Conservation (phyloP, 37 sponge, comb jelly and placozoan genomes). For the Axinella damicornis region DNA sequence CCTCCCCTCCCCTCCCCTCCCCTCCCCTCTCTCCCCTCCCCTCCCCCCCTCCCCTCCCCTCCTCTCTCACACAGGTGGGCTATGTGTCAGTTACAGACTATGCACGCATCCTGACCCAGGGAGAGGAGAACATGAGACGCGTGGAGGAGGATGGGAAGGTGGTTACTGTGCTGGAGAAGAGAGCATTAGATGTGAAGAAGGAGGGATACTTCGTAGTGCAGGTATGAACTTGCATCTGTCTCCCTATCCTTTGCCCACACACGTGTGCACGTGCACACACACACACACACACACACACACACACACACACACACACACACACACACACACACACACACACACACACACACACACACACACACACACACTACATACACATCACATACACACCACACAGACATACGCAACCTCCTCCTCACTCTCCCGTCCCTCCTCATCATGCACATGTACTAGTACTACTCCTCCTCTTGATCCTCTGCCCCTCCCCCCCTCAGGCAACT, state of each 20-base stretch:
- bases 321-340: no score
- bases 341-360: no score
- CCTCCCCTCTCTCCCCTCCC: not conserved
- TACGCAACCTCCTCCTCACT: not conserved
- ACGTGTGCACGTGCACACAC: no score
- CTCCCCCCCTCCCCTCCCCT: not conserved
- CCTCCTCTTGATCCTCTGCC: not conserved
- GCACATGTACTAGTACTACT: no score
- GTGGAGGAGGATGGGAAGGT: constrained; percentile 55
- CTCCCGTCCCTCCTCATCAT: no score
- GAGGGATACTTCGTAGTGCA: constrained; percentile 84
- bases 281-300: no score
- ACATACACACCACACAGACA: no score
- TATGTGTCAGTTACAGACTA: constrained; percentile 51
- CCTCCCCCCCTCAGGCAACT: constrained; percentile 60
- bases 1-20: not conserved
- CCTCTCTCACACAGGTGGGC: not conserved
- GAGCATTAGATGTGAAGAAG: constrained; percentile 52
- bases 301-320: no score
- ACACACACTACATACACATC: no score
- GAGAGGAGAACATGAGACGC: constrained; percentile 76
- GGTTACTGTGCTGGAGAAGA: constrained; percentile 72
- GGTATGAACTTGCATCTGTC: constrained; percentile 15
- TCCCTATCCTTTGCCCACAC: no score
- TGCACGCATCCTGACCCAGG: constrained; percentile 59